These are phyloP conservation scores for Leuciscus waleckii DNA, from an alignment of 2,797 vertebrate species.

Conservation along the genomic window DNA sequence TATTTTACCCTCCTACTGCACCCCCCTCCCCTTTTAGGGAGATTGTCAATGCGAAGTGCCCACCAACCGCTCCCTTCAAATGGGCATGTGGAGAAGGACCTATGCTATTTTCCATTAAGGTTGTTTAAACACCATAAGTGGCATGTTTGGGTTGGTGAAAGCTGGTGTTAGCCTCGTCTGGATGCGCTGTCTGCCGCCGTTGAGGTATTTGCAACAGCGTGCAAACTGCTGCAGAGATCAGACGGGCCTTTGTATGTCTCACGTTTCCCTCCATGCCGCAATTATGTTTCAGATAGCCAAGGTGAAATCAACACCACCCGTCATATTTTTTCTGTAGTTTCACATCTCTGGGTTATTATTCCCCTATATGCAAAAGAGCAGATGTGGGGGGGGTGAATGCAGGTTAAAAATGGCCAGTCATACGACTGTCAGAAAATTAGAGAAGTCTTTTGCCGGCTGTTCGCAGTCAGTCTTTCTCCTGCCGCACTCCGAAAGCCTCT, in stretches of 20 bases:
- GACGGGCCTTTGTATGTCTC: neutral
- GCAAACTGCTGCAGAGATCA: conserved; percentile 41
- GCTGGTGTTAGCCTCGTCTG: conserved; percentile 39
- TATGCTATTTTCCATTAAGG: conserved; percentile 32
- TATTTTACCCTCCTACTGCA: neutral
- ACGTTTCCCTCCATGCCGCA: conserved; percentile 26
- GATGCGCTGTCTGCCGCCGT: conserved; percentile 31
- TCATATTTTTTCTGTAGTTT: conserved; percentile 22
- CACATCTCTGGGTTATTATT: conserved; percentile 38
- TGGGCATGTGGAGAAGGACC: neutral
- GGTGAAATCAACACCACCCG: conserved; percentile 35
- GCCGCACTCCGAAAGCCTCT: conserved; percentile 33
- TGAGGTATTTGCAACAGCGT: conserved; percentile 45
- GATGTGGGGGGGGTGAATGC: conserved; percentile 2
- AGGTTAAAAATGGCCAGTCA: conserved; percentile 37
- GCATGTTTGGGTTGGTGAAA: conserved; percentile 47
- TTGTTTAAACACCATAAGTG: conserved; percentile 50
- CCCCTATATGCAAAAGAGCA: conserved; percentile 25
- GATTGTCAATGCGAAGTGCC: neutral
- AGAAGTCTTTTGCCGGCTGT: conserved; percentile 25
- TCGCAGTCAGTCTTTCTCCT: conserved; percentile 17
- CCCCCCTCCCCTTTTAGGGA: conserved; percentile 12
- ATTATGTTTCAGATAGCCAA: conserved; percentile 29
- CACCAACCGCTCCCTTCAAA: neutral
- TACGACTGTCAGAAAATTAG: conserved; percentile 41